These are phyloP conservation scores for Gadus chalcogrammus DNA, from an alignment of 2,113 vertebrate species.

Conservation along the genomic window DNA sequence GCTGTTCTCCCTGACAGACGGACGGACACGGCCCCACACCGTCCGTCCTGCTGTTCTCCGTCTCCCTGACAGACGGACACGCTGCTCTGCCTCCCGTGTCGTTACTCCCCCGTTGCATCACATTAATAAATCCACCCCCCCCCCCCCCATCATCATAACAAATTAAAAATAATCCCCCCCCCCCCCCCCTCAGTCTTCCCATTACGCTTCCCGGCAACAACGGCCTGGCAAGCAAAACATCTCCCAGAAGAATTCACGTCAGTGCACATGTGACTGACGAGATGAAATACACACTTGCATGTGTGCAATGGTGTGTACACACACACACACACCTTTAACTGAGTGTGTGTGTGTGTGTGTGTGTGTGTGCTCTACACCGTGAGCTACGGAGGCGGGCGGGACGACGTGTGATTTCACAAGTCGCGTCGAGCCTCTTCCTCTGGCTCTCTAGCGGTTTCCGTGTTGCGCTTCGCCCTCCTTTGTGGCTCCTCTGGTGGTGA, in stretches of 20 bases:
- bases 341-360: too few relatives aligned
- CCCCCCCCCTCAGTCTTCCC: slow-evolving; percentile 18
- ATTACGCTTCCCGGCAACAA: slow-evolving; percentile 16
- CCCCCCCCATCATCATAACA: slow-evolving; percentile 13
- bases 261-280: too few relatives aligned
- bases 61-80: slow-evolving; percentile 6
- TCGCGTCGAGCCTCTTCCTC: too few relatives aligned
- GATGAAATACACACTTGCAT: too few relatives aligned
- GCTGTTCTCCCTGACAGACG: slow-evolving; percentile 7
- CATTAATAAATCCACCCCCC: slow-evolving; percentile 18
- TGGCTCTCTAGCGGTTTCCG: neutral
- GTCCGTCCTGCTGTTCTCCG: neutral
- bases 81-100: slow-evolving; percentile 18
- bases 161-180: slow-evolving; percentile 54
- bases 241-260: neutral
- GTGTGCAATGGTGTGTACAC: too few relatives aligned
- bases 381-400: neutral
- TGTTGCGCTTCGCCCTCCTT: slow-evolving; percentile 16
- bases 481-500: slow-evolving; percentile 24
- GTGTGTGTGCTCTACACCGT: too few relatives aligned
- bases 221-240: slow-evolving; percentile 26
- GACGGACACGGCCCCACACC: slow-evolving; percentile 5
- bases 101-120: slow-evolving; percentile 67
- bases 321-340: too few relatives aligned
- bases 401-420: slow-evolving; percentile 19